Conservation (phyloP, 1,140 invertebrate genomes). For the Thrips palmi region DNA sequence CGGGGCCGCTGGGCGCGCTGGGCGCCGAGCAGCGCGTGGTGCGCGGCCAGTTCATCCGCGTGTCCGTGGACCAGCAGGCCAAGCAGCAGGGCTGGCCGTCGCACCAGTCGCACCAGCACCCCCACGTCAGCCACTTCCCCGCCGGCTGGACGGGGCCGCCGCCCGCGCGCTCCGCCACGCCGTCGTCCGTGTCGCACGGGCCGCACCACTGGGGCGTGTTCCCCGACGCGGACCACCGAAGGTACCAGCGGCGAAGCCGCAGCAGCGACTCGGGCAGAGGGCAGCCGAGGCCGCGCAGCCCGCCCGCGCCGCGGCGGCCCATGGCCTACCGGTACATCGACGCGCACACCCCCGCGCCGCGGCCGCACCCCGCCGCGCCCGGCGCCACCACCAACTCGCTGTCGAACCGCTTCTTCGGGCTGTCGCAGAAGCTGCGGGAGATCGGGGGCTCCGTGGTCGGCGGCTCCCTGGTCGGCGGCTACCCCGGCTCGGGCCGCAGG, state of each 20-base stretch:
- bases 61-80: slow-evolving; percentile 11
- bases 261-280: slow-evolving; percentile 7
- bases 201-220: slow-evolving; percentile 7
- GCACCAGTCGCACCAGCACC: slow-evolving; percentile 1
- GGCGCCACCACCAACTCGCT: slow-evolving; percentile 10
- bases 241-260: not conserved
- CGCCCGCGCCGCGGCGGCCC: slow-evolving; percentile 4
- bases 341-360: not conserved
- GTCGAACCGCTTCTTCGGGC: slow-evolving; percentile 14
- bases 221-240: not conserved
- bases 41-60: slow-evolving; percentile 15
- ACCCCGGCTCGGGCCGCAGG: slow-evolving; percentile 10
- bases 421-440: slow-evolving; percentile 15
- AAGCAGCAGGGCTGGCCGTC: not conserved
- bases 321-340: slow-evolving; percentile 15
- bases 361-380: slow-evolving; percentile 5
- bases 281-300: slow-evolving; percentile 7
- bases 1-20: not conserved
- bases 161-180: not conserved
- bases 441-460: slow-evolving; percentile 6
- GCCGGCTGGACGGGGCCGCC: not conserved
- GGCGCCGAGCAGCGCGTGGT: slow-evolving; percentile 14
- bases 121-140: no score
- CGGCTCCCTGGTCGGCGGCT: not conserved
- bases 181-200: slow-evolving; percentile 2